Evolutionary conservation across 2,113 vertebrate genomes (phyloP).

Genomic region (Ahaetulla prasina): DNA sequence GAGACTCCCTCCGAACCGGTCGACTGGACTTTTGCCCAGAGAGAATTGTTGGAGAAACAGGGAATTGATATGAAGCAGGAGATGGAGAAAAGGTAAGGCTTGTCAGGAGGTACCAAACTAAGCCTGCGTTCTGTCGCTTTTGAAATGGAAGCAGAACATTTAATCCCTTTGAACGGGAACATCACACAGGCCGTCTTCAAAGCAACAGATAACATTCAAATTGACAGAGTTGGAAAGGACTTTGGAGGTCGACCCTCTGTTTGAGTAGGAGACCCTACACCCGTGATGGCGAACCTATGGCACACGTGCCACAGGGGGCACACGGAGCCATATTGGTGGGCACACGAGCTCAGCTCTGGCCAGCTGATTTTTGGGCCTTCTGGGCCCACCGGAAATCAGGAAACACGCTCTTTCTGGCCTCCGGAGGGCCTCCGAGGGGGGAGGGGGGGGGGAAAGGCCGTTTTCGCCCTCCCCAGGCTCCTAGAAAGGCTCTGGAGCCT

Average conservation of each 20-base stretch:
- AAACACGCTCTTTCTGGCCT: too few relatives aligned
- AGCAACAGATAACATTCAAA: not conserved
- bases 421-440: too few relatives aligned
- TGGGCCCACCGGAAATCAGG: too few relatives aligned
- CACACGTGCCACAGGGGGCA: too few relatives aligned
- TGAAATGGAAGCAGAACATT: not conserved
- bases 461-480: too few relatives aligned
- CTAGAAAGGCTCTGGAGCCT: too few relatives aligned
- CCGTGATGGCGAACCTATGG: too few relatives aligned
- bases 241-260: not conserved
- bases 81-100: slow-evolving; percentile 93
- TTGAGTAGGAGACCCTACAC: not conserved
- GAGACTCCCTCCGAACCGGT: slow-evolving; percentile 98
- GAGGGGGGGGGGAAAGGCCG: too few relatives aligned
- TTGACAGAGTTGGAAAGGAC: not conserved
- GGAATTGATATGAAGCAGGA: slow-evolving; percentile 99
- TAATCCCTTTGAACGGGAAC: not conserved
- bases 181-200: not conserved
- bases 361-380: too few relatives aligned
- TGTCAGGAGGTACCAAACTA: not conserved
- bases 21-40: slow-evolving; percentile 98
- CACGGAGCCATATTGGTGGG: too few relatives aligned
- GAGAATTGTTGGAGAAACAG: slow-evolving; percentile 96
- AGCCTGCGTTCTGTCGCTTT: not conserved
- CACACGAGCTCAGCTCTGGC: too few relatives aligned